These are phyloP conservation scores for Drosophila micromelanica DNA, from an alignment of 1,140 invertebrate species.

Conservation along the genomic window DNA sequence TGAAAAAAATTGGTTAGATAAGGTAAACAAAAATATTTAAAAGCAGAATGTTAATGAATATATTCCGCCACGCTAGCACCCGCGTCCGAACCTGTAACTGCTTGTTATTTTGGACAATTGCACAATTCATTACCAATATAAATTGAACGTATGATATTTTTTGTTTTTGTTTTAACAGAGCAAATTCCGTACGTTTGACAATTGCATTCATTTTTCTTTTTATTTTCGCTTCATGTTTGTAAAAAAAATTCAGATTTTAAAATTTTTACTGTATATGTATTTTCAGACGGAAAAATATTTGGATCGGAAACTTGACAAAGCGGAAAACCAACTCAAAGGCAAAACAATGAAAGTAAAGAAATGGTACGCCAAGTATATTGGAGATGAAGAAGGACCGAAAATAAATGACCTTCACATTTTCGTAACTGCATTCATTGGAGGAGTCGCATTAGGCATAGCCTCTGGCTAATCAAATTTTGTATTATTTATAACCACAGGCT, in stretches of 20 bases:
- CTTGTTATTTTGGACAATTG: too few species aligned
- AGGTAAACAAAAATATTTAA: slow-evolving; percentile 87
- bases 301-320: slow-evolving; percentile 91
- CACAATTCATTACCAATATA: too few species aligned
- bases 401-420: slow-evolving; percentile 91
- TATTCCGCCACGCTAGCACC: too few species aligned
- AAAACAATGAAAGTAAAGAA: slow-evolving; percentile 88
- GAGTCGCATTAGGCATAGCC: slow-evolving; percentile 88
- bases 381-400: slow-evolving; percentile 87
- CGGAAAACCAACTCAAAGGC: slow-evolving; percentile 89
- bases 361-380: slow-evolving; percentile 89
- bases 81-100: too few species aligned
- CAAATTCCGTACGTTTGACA: too few species aligned
- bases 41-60: too few species aligned
- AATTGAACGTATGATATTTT: too few species aligned
- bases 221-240: too few species aligned
- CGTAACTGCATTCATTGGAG: slow-evolving; percentile 89
- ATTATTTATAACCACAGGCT: slow-evolving; percentile 2
- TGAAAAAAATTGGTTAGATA: slow-evolving; percentile 90
- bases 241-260: too few species aligned
- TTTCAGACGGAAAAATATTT: slow-evolving; percentile 90
- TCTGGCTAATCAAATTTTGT: slow-evolving; percentile 53
- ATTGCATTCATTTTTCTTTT: too few species aligned
- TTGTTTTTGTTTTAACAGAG: too few species aligned
- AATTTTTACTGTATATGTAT: background rate